Base-by-base conservation (phyloP, 2,888 invertebrate genomes). In the Macroteleia sp. region DNA sequence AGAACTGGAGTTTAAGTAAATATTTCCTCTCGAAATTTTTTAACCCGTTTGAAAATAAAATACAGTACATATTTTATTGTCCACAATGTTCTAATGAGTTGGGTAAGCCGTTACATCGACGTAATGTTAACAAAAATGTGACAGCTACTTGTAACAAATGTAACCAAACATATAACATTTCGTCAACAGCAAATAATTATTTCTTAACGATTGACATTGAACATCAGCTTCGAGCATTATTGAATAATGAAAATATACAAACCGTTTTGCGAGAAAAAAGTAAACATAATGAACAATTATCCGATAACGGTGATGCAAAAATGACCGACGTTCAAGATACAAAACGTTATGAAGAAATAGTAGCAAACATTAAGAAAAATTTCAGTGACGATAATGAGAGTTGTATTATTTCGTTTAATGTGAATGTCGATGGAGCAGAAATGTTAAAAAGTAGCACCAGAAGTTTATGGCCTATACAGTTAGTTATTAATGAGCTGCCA, bases 241-340 rank as follows among this genome's bases (percentile, higher is more conserved):
- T 62, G 25, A 5, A 41, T 20, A 8, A 62, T 25, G 41, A 50
- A 50, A 50, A 3, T 19, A 39, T 62, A 12, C 48, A 62, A 39
- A 36, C n/a, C 30, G 10, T 28, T 22, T 30, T 50, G 10, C 9
- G 16, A 1, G 50, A 30, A 39, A 62, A 50, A 9, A 28, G 6
- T 41, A 0, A 41, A 30, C 10, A n/a, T 10, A 28, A 41, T 10
- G 41, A 42, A 10, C 14, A 57, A 19, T 48, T 25, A 52, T 50
- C 42, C 0, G 25, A 52, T 42, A 22, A 32, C 1, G 42, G 59
- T 28, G 16, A 39, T 25, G 12, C 1, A 32, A 32, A 9, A 22
- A 70, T 70, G 22, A 12, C n/a, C 0, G 70, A 70, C 34, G 52
- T 64, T 32, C 42, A 64, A 16, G 52, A 64, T 39, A 52, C 52